Base-by-base conservation (phyloP, 2,888 invertebrate species). In the Microlaimidae sp. region DNA sequence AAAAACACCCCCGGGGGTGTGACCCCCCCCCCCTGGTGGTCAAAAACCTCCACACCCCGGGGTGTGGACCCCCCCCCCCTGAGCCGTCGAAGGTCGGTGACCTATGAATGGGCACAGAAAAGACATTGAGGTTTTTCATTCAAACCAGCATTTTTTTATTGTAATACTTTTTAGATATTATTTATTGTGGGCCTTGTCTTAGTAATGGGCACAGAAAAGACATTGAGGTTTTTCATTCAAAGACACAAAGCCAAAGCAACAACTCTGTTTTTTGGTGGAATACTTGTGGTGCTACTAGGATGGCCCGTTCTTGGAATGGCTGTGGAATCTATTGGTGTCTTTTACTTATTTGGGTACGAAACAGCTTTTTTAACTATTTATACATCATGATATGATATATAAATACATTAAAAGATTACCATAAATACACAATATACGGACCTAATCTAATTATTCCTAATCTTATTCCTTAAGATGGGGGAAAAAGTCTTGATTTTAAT, bases 231-330 rank as follows among this genome's bases (percentile, higher is more conserved):
- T 73, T 97, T 99, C 77, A 97, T 97, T 73, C 95, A 97, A 75
- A 76, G 81, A 60, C 92, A 93, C 71, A 97, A 95, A 78, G 75
- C 85, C 51, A 88, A 84, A 77, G 93, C 86, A 0, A 83, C 87
- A 0, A 74, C 80, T 1, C 82, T 85, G 0, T 93, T 93, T 74
- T 83, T 93, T 67, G 85, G 87, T 17, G 97, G 97, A 1, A 87
- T 97, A 62, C 71, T 82, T 3, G 78, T 93, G 50, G 93, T 99
- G 26, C 77, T 97, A 13, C 71, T 92, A 32, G 95, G 95, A 10
- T 97, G 87, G 83, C 95, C 97, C 1, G 77, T 97, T 62, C 75
- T 93, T 54, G 97, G 97, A 57, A 97, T 99, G 86, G 76, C 88
- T 45, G 78, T 93, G 61, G 97, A 97, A 77, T 81, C 84, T 42